Evolutionary conservation across 2,888 invertebrate genomes (phyloP), one percentile per base, ranked within the genome.

Genomic region (Nesidiocoris tenuis): DNA sequence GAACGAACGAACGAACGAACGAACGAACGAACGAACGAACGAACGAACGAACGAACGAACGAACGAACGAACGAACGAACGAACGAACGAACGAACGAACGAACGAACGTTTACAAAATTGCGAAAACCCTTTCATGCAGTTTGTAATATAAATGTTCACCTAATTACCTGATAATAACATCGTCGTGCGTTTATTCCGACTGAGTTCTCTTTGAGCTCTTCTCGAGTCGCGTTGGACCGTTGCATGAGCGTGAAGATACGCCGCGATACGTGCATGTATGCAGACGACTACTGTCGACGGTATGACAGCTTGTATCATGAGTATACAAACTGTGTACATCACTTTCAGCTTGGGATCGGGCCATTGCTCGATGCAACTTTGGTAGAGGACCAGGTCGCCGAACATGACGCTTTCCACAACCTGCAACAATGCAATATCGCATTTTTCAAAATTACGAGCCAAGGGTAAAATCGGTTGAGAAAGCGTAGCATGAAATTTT

Each of bases 251-350:
- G 75, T 81, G 79, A n/a, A 81, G 79, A 76, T 80, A 80, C 24
- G 80, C 76, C 17, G 81, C 81, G 57, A 81, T 81, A 23, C 80
- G 78, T 54, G 81, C 81, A 77, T 82, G 82, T 0, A 82, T 80
- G 18, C 79, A 79, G 24, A 79, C 78, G 21, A 81, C 80, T 18
- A 81, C 81, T 61, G 75, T 72, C n/a, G 80, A 80, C 3, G 88
- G 81, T 74, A 87, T 84, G 72, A 84, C 87, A 79, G 93, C 88
- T 81, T 94, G 83, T 83, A 93, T 90, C 68, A 90, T 88, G 79
- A 98, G 87, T 84, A 96, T 87, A 80, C 95, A 95, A 83, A 96
- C 96, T 82, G 97, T 91, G 80, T 93, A 90, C 0, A 91, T 91
- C 83, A 97, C 88, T 84, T 91, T 90, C 82, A 80, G 77, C n/a